Percentiles rank a stretch among this genome's conserved stretches.
phyloP scores from a whole-genome alignment of 2,888 invertebrate species.

The Polydrusus cervinus region DNA sequence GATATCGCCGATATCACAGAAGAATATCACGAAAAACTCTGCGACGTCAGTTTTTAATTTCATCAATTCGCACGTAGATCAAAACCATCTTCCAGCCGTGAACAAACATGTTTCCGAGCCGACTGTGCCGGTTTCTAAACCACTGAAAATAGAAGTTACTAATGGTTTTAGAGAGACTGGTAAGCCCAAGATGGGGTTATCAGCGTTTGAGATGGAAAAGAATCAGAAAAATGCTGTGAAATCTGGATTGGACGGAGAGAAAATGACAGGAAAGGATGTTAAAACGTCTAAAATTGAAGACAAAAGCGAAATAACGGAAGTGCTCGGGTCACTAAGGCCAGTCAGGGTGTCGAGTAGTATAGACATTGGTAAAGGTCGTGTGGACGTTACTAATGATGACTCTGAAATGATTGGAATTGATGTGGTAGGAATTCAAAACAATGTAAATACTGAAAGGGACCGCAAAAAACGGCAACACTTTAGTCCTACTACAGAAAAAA shows the following conservation, averaged over 20 bases:
- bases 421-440: background rate
- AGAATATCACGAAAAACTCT: slow-evolving; percentile 81
- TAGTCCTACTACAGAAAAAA: background rate
- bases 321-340: no score
- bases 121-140: slow-evolving; percentile 56
- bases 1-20: slow-evolving; percentile 64
- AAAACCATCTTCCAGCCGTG: slow-evolving; percentile 56
- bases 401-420: background rate
- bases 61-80: slow-evolving; percentile 64
- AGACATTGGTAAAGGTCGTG: slow-evolving; percentile 6
- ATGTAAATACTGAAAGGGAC: background rate
- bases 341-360: background rate
- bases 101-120: slow-evolving; percentile 57
- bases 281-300: background rate
- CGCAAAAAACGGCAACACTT: slow-evolving; percentile 21
- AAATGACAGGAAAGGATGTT: slow-evolving; percentile 40
- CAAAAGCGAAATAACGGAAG: slow-evolving; percentile 34
- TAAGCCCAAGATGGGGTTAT: slow-evolving; percentile 66
- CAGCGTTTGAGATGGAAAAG: slow-evolving; percentile 79
- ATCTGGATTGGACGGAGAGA: slow-evolving; percentile 63
- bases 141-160: slow-evolving; percentile 61
- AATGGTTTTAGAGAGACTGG: slow-evolving; percentile 59
- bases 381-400: background rate
- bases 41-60: slow-evolving; percentile 77
- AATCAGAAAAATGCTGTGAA: slow-evolving; percentile 81